phyloP scores from a whole-genome alignment of 2,113 vertebrate species.

The Entosphenus tridentatus region DNA sequence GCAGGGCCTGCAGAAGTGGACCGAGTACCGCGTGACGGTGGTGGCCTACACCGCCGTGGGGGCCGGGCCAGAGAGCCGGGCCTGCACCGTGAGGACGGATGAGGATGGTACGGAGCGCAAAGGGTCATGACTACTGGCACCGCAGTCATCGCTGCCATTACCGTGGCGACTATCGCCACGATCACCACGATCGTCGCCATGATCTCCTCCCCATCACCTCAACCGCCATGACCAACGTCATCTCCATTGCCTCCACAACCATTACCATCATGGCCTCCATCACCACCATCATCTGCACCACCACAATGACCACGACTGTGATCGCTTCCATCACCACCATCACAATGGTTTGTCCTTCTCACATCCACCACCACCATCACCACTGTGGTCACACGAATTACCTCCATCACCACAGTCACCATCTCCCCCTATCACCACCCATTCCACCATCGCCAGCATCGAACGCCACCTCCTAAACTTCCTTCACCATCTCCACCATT shows the following conservation, averaged over 20 bases:
- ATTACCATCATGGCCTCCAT: conserved; percentile 11
- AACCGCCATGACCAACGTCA: conserved; percentile 18
- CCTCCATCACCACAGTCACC: no score
- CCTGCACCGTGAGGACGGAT: conserved; percentile 60
- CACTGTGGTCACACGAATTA: no score
- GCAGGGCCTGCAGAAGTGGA: conserved; percentile 91
- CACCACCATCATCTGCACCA: conserved; percentile 7
- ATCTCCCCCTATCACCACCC: no score
- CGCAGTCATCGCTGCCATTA: no score
- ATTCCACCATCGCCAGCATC: no score
- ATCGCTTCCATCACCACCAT: no score
- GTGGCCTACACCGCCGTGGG: conserved; percentile 60
- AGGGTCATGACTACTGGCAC: no score
- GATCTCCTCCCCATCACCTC: conserved; percentile 22
- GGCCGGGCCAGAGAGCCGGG: conserved; percentile 64
- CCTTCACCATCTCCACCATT: no score
- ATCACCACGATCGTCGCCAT: conserved; percentile 33
- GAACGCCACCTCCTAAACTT: no score
- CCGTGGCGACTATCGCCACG: not conserved
- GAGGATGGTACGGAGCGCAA: conserved; percentile 73
- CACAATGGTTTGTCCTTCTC: no score
- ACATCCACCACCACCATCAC: no score
- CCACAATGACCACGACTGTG: no score
- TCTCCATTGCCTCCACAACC: conserved; percentile 21
- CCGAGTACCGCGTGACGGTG: conserved; percentile 55